These are phyloP conservation scores for Hybognathus amarus DNA, from an alignment of 2,797 vertebrate species.

Conservation along the genomic window DNA sequence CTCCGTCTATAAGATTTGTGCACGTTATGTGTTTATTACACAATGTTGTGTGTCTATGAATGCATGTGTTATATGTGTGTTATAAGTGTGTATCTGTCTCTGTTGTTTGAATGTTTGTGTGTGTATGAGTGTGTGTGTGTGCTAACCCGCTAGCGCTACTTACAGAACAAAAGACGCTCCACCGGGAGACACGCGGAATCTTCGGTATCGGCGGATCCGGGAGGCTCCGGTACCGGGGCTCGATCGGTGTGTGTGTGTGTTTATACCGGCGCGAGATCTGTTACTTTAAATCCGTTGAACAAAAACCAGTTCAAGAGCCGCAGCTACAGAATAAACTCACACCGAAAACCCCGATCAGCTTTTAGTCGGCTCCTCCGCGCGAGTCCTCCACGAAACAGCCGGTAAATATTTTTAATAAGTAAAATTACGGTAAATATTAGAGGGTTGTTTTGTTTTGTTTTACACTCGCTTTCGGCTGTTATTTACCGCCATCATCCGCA, in stretches of 20 bases:
- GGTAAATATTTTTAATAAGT: not conserved
- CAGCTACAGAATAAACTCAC: constrained; percentile 22
- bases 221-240: not conserved
- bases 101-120: constrained; percentile 8
- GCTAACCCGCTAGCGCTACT: constrained; percentile 62
- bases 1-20: not conserved
- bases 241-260: constrained; percentile 3
- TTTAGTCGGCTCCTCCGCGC: not conserved
- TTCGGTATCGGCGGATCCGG: constrained; percentile 4
- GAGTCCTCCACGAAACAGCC: not conserved
- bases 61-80: not conserved
- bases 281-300: constrained; percentile 56
- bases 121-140: not conserved
- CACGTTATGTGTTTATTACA: not conserved
- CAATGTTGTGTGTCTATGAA: not conserved
- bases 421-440: not conserved
- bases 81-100: not conserved
- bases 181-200: constrained; percentile 2
- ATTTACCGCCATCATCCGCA: constrained; percentile 87
- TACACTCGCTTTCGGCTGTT: constrained; percentile 66
- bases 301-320: constrained; percentile 47
- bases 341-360: constrained; percentile 14
- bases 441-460: constrained; percentile 14
- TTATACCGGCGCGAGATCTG: constrained; percentile 42
- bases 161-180: constrained; percentile 62